Conservation (phyloP, 2,797 vertebrate genomes). For the Vespertilio murinus region DNA sequence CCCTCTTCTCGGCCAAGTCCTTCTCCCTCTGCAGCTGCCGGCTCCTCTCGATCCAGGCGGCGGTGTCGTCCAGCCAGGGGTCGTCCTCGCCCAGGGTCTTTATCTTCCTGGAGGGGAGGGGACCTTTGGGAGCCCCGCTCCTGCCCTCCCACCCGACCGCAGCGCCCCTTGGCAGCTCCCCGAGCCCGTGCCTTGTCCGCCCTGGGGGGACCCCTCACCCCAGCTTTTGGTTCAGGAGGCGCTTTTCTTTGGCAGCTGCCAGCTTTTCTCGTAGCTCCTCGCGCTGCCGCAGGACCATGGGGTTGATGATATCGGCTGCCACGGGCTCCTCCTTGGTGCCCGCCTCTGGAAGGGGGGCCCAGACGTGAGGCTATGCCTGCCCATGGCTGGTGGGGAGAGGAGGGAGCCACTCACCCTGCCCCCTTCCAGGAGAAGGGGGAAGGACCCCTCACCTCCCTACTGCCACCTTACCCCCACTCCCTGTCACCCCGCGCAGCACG, state of each 20-base stretch:
- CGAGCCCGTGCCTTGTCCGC: background rate
- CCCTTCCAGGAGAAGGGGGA: conserved; percentile 12
- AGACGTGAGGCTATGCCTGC: conserved; percentile 70
- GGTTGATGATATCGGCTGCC: conserved; percentile 91
- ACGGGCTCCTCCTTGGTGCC: conserved; percentile 92
- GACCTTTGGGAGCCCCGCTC: background rate
- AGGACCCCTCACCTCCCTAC: background rate
- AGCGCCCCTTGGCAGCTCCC: background rate
- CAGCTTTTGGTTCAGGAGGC: conserved; percentile 91
- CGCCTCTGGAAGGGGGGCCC: conserved; percentile 84
- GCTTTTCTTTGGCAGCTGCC: conserved; percentile 93
- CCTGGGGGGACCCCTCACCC: conserved; percentile 81
- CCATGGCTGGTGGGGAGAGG: conserved; percentile 75
- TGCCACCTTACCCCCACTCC: background rate
- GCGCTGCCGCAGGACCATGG: conserved; percentile 87
- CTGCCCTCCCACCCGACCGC: background rate
- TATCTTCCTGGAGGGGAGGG: conserved; percentile 85
- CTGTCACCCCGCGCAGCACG: background rate
- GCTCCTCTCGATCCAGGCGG: conserved; percentile 92
- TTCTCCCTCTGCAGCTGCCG: conserved; percentile 91
- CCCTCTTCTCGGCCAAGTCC: conserved; percentile 93
- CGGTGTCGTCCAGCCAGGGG: conserved; percentile 91
- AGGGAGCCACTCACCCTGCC: conserved; percentile 70
- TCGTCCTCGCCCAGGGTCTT: conserved; percentile 92
- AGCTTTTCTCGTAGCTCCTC: conserved; percentile 93